Base-by-base conservation (phyloP, 2,888 invertebrate species). In the Lasioglossum lativentre region DNA sequence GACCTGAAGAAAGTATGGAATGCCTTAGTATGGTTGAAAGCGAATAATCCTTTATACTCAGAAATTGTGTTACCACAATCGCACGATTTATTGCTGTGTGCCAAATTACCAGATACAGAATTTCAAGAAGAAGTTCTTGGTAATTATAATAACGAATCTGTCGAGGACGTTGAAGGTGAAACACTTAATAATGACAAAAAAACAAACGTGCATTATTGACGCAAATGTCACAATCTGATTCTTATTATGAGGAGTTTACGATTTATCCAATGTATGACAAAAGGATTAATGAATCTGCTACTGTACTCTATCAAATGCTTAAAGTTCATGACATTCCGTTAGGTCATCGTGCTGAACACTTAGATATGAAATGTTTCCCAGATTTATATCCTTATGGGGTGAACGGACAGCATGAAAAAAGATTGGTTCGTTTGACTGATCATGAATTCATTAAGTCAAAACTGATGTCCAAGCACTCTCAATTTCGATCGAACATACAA, bases 211-310 rank as follows among this genome's bases (percentile, higher is more conserved):
- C 8, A 40, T 40, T 40, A 40, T 10, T 40, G 40, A 40, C 40
- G 40, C 40, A 40, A 40, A 40, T 40, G 10, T n/a, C 5, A 10
- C 40, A 59, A 59, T 23, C 4, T 23, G 59, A 27, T 59, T 19
- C 23, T n/a, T 23, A 42, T 71, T 71, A 71, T 27, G 71, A 71
- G 14, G 4, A 71, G 27, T 71, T 42, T 71, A 71, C 71, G 42
- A 45, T 71, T 45, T 71, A 40, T 70, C 70, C 70, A 70, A 38
- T 70, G 70, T 70, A 70, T 40, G 70, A 42, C n/a, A 70, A 70
- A 38, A 70, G 42, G 8, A 38, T 70, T 70, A 70, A 27, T 42
- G 70, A 42, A 70, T 40, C 23, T n/a, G 23, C 42, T 38, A 42
- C 40, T 10, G 40, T 40, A n/a, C 40, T 70, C 12, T 23, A 40